phyloP scores from a whole-genome alignment of 1,140 invertebrate species.

The Holotrichia oblita region DNA sequence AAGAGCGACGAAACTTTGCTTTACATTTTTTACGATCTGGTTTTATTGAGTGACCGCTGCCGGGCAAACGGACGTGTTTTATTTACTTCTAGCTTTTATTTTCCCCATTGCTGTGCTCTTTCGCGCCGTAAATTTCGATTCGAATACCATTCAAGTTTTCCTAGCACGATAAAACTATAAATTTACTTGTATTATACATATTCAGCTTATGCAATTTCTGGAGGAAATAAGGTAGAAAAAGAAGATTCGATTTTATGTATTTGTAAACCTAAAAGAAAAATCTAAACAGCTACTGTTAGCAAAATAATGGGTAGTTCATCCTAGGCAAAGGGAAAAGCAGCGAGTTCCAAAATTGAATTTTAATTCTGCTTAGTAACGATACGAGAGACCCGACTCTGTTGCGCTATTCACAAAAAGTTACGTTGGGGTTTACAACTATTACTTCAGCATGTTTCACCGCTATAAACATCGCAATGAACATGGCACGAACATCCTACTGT shows the following conservation, averaged over 20 bases:
- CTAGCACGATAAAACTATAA: no score
- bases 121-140: no score
- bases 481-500: conserved; percentile 2
- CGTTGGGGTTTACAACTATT: background rate
- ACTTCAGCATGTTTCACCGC: conserved; percentile 9
- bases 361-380: background rate
- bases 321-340: no score
- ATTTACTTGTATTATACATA: no score
- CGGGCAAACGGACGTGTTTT: background rate
- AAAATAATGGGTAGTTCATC: no score
- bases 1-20: background rate
- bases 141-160: no score
- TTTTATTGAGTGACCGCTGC: background rate
- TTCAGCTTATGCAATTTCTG: no score
- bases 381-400: background rate
- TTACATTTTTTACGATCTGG: background rate
- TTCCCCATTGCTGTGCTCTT: background rate
- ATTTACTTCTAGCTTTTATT: background rate
- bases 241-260: no score
- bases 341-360: background rate
- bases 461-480: conserved; percentile 22
- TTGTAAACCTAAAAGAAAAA: no score
- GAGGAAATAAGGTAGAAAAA: no score
- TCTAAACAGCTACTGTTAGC: no score
- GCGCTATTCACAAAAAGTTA: background rate